Base-by-base conservation (phyloP, 2,113 vertebrate genomes). In the Chelonoidis abingdonii region DNA sequence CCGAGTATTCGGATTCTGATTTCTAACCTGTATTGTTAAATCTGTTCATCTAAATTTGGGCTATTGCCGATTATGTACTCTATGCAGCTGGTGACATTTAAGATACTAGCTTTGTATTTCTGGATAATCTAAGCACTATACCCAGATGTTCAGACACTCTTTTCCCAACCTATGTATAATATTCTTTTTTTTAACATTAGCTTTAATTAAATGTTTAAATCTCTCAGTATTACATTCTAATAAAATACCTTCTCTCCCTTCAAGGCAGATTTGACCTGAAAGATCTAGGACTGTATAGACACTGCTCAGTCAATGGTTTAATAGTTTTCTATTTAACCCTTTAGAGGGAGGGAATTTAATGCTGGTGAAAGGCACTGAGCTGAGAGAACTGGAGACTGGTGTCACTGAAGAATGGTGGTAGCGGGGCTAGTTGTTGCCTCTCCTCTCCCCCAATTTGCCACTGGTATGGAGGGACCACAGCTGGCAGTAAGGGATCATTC, bases 381-480 rank as follows among this genome's bases (percentile, higher is more conserved):
- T 72, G 65, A 22, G 9, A 72, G 19, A 72, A 38, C 17, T 38
- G n/a, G n/a, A 72, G 65, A 22, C 17, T 22, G 65, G 14, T 62
- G 57, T 31, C 29, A 29, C 11, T 29, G 27, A 9, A 59, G 5
- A 29, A 59, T 27, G 57, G 11, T 27, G 27, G 25, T 59, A 59
- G 57, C 10, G 29, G 25, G 57, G 8, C 62, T 69, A 69, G 62
- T 69, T 69, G 16, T 35, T 59, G 57, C 12, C 35, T 21, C 5
- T 9, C 16, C 9, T 8, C 35, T 69, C 35, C 14, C 16, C 62
- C 62, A n/a, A 10, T 19, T n/a, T n/a, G 31, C 62, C 69, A 65
- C 54, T 90, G 1, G 0, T 0, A 1, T 17, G 44, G 13, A 88
- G n/a, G 41, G 49, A 24, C 25, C 52, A 7, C 7, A 4, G 11